These are phyloP conservation scores for Suillia variegata DNA, from an alignment of 2,888 invertebrate species.

Conservation along the genomic window DNA sequence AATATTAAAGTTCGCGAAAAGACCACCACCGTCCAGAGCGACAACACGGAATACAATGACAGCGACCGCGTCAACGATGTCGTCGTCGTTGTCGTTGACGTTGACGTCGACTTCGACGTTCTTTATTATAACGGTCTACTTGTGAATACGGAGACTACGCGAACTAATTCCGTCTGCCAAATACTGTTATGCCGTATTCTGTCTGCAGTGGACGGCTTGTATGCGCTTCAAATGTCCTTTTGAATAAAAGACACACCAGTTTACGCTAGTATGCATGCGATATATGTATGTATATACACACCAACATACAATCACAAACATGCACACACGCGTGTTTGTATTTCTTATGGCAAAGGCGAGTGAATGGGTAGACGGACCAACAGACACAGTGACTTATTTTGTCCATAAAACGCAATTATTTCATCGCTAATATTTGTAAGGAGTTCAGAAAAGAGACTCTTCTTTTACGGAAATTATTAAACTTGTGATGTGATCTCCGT, in stretches of 20 bases:
- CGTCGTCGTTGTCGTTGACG: slow-evolving; percentile 1
- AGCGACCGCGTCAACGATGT: background rate
- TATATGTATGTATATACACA: slow-evolving; percentile 10
- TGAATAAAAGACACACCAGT: slow-evolving; percentile 33
- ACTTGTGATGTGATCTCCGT: no score
- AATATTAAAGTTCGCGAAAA: slow-evolving; percentile 21
- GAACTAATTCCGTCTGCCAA: slow-evolving; percentile 26
- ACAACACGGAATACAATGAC: background rate
- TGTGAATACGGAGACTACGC: slow-evolving; percentile 23
- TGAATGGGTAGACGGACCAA: background rate
- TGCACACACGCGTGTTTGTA: background rate
- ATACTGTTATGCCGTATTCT: slow-evolving; percentile 18
- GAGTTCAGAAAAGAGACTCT: no score
- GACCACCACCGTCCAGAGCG: slow-evolving; percentile 13
- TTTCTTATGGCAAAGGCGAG: slow-evolving; percentile 8
- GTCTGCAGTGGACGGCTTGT: slow-evolving; percentile 25
- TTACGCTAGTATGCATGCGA: slow-evolving; percentile 6
- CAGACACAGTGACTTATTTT: no score
- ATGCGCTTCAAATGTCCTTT: slow-evolving; percentile 31
- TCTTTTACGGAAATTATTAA: no score
- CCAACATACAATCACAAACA: background rate
- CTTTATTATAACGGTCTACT: slow-evolving; percentile 27
- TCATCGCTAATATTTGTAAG: no score
- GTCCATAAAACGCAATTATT: no score
- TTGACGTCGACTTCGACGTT: slow-evolving; percentile 8